Evolutionary conservation across 2,797 vertebrate species (phyloP).

Genomic region (Kryptopterus vitreolus): DNA sequence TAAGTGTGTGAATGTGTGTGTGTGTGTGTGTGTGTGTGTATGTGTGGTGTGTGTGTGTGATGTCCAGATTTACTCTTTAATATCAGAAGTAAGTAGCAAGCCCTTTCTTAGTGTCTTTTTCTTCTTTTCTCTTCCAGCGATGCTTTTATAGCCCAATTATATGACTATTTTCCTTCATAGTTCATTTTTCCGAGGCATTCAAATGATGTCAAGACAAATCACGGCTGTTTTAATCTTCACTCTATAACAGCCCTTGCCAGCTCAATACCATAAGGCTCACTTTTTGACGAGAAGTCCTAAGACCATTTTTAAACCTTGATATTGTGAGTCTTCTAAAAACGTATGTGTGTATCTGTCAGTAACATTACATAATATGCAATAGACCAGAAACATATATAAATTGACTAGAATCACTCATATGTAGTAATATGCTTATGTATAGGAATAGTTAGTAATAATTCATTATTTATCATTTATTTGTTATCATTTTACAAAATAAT

Average conservation of each 20-base stretch:
- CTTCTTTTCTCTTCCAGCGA: slow-evolving; percentile 38
- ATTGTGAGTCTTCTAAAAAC: neutral
- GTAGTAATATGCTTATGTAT: no score
- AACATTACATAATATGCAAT: neutral
- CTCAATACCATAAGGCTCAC: neutral
- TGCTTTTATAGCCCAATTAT: slow-evolving; percentile 42
- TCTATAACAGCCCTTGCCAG: neutral
- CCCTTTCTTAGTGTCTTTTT: slow-evolving; percentile 37
- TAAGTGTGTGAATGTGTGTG: slow-evolving; percentile 22
- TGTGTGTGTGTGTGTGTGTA: slow-evolving; percentile 38
- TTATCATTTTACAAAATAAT: no score
- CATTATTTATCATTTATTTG: no score
- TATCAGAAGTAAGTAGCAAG: slow-evolving; percentile 54
- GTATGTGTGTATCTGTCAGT: neutral
- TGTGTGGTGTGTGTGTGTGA: slow-evolving; percentile 22
- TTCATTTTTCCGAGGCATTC: slow-evolving; percentile 23
- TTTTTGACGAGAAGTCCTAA: neutral
- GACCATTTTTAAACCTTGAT: neutral
- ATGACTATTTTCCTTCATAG: slow-evolving; percentile 39
- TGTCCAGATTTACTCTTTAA: slow-evolving; percentile 48
- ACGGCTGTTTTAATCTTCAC: slow-evolving; percentile 28
- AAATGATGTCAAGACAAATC: slow-evolving; percentile 24
- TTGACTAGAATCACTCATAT: no score
- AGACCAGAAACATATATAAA: neutral
- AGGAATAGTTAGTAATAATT: no score